These are phyloP conservation scores for Flexamia atlantica DNA, from an alignment of 2,888 invertebrate species.

Conservation along the genomic window DNA sequence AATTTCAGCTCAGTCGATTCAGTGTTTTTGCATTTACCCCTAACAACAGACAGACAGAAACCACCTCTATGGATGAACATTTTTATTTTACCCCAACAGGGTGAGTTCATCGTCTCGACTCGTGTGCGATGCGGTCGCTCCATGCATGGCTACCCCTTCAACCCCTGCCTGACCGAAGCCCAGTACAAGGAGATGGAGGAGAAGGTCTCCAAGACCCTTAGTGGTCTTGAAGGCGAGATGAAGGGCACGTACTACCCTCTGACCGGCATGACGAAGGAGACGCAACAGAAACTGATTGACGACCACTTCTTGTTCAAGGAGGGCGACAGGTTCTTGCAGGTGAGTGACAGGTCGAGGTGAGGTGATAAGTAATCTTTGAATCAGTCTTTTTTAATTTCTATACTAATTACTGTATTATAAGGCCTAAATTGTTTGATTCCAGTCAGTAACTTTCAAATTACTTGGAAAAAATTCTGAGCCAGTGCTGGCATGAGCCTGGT, in stretches of 20 bases:
- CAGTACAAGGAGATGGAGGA: slow-evolving; percentile 99
- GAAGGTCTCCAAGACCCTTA: slow-evolving; percentile 90
- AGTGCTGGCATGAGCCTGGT: no score
- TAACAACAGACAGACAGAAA: no score
- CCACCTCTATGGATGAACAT: no score
- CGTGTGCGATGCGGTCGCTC: slow-evolving; percentile 98
- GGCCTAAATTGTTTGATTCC: no score
- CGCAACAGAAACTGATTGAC: slow-evolving; percentile 97
- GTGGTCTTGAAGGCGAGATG: slow-evolving; percentile 91
- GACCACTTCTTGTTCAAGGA: slow-evolving; percentile 99
- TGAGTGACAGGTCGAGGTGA: slow-evolving; percentile 65
- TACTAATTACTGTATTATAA: no score
- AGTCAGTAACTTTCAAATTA: no score
- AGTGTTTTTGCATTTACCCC: no score
- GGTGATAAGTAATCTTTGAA: no score
- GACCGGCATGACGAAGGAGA: slow-evolving; percentile 97
- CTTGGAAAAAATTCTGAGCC: no score
- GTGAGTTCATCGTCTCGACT: slow-evolving; percentile 95
- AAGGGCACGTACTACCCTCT: slow-evolving; percentile 97
- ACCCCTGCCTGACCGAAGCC: slow-evolving; percentile 96
- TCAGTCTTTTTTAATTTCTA: no score
- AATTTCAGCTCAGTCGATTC: no score
- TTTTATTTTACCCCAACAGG: slow-evolving; percentile 74
- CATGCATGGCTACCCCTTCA: slow-evolving; percentile 97
- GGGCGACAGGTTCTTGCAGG: slow-evolving; percentile 90